These are phyloP conservation scores for Hoplodrina blanda DNA, from an alignment of 2,888 invertebrate species.

Conservation along the genomic window DNA sequence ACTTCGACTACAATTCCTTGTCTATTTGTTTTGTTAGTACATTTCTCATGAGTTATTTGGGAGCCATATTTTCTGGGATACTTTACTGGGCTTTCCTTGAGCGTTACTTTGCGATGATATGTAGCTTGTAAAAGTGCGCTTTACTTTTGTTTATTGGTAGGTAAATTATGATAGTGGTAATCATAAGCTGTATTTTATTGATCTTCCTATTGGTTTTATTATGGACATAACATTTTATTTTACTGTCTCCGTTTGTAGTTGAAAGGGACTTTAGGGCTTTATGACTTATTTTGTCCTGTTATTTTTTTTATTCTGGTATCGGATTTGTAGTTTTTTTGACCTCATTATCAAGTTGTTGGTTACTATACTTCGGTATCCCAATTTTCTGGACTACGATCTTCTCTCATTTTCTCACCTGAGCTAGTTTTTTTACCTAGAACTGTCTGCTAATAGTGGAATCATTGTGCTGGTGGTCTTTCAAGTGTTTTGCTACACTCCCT, in stretches of 20 bases:
- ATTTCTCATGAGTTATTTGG: slow-evolving; percentile 30
- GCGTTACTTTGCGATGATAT: slow-evolving; percentile 29
- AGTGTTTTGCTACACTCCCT: too few relatives aligned
- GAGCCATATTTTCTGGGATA: slow-evolving; percentile 32
- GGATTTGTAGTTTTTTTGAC: background rate
- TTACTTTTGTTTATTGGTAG: slow-evolving; percentile 30
- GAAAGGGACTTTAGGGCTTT: background rate
- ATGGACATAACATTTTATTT: slow-evolving; percentile 23
- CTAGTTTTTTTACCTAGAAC: too few relatives aligned
- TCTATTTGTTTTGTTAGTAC: slow-evolving; percentile 53
- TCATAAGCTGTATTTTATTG: slow-evolving; percentile 5
- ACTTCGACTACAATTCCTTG: slow-evolving; percentile 48
- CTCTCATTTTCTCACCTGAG: too few relatives aligned
- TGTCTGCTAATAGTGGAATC: too few relatives aligned
- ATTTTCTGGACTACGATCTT: too few relatives aligned
- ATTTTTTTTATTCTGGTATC: background rate
- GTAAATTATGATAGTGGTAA: slow-evolving; percentile 21
- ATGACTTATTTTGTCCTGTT: background rate
- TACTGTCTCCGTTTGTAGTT: slow-evolving; percentile 12
- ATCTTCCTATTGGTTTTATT: slow-evolving; percentile 27
- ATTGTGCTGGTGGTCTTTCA: too few relatives aligned
- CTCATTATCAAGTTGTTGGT: too few relatives aligned
- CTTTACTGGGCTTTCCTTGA: slow-evolving; percentile 15
- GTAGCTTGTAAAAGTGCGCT: slow-evolving; percentile 24
- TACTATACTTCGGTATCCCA: too few relatives aligned